These are phyloP conservation scores for Achatina immaculata DNA, from an alignment of 1,140 invertebrate genomes.

Conservation along the genomic window DNA sequence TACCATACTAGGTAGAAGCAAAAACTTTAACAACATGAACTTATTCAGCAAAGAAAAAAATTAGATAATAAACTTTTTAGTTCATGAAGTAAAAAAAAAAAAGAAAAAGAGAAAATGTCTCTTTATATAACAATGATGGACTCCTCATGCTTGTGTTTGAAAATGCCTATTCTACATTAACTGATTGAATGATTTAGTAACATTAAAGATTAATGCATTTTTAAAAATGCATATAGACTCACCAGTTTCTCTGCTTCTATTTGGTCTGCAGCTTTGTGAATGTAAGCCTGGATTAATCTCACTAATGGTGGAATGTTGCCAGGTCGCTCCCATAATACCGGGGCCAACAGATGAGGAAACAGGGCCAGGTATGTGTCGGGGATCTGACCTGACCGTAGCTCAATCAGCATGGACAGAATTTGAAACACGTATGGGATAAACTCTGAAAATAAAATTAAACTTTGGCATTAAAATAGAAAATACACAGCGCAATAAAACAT, in stretches of 20 bases:
- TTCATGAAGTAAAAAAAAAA: too few relatives aligned
- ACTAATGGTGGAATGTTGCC: slow-evolving; percentile 94
- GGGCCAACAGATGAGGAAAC: slow-evolving; percentile 88
- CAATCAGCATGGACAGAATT: slow-evolving; percentile 91
- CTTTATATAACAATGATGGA: too few relatives aligned
- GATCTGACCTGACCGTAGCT: slow-evolving; percentile 79
- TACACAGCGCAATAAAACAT: neutral
- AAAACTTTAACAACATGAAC: too few relatives aligned
- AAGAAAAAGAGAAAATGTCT: too few relatives aligned
- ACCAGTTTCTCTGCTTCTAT: slow-evolving; percentile 76
- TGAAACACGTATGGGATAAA: slow-evolving; percentile 98
- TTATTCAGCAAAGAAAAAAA: too few relatives aligned
- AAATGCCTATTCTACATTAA: too few relatives aligned
- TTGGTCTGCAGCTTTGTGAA: slow-evolving; percentile 81
- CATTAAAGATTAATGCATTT: neutral
- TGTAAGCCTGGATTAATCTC: slow-evolving; percentile 87
- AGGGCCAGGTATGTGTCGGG: slow-evolving; percentile 89
- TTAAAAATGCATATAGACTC: slow-evolving; percentile 47
- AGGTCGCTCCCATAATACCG: slow-evolving; percentile 90
- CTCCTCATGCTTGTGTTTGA: too few relatives aligned
- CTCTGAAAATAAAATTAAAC: slow-evolving; percentile 75
- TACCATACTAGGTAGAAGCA: too few relatives aligned
- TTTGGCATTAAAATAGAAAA: too few relatives aligned
- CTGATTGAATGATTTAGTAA: too few relatives aligned
- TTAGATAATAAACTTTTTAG: too few relatives aligned